These are phyloP conservation scores for Tetramorium bicarinatum DNA, from an alignment of 2,888 invertebrate genomes.

Conservation along the genomic window DNA sequence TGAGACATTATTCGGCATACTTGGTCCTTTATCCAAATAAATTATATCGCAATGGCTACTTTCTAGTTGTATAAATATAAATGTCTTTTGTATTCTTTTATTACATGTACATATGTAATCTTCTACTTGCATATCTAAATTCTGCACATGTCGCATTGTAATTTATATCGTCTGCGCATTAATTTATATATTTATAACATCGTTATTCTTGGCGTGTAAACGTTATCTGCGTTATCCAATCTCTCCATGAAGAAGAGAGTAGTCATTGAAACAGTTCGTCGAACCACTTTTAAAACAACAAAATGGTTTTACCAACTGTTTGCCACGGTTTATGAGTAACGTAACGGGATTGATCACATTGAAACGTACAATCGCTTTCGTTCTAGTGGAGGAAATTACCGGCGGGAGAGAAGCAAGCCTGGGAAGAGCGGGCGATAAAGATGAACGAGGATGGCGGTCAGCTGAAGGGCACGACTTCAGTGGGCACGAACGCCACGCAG, in stretches of 20 bases:
- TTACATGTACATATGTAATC: neutral
- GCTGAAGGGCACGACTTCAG: constrained; percentile 82
- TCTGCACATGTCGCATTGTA: neutral
- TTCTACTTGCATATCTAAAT: constrained; percentile 14
- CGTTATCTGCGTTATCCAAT: constrained; percentile 14
- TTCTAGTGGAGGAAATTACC: constrained; percentile 97
- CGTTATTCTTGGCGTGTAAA: neutral
- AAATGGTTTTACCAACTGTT: constrained; percentile 50
- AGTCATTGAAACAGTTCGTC: constrained; percentile 54
- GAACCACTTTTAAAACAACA: constrained; percentile 27
- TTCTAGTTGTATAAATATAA: constrained; percentile 39
- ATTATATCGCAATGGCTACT: constrained; percentile 57
- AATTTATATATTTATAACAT: constrained; percentile 6
- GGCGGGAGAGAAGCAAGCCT: constrained; percentile 95
- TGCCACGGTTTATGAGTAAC: neutral
- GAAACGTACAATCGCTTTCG: constrained; percentile 49
- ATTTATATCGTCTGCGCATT: neutral
- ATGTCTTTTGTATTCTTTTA: neutral
- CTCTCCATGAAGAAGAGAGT: constrained; percentile 48
- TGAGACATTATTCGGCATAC: constrained; percentile 67
- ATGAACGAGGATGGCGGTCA: constrained; percentile 95
- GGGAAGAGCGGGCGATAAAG: constrained; percentile 96
- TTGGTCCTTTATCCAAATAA: constrained; percentile 68
- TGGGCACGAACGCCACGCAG: constrained; percentile 80
- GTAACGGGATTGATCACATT: neutral